phyloP scores from a whole-genome alignment of 2,888 invertebrate genomes.

The Aporophyla nigra region DNA sequence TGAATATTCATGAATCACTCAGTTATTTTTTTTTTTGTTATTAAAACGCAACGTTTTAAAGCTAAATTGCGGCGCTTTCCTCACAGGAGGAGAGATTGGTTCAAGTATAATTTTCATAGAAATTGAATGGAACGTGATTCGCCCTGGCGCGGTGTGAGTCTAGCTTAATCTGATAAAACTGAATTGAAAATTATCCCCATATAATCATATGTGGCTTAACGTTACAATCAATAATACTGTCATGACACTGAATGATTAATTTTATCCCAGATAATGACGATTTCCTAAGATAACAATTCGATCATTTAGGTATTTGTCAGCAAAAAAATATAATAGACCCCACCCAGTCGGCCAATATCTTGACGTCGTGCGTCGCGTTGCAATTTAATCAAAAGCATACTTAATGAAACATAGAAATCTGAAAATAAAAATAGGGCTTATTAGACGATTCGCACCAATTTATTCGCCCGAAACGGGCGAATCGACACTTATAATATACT shows the following conservation, averaged over 20 bases:
- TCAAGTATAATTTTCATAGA: neutral
- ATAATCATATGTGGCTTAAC: conserved; percentile 10
- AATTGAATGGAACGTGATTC: neutral
- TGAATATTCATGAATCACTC: neutral
- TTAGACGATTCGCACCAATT: too few species aligned
- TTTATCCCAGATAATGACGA: conserved; percentile 18
- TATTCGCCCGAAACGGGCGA: too few species aligned
- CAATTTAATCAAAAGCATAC: neutral
- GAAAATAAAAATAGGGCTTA: neutral
- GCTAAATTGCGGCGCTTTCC: neutral
- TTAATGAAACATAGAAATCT: neutral
- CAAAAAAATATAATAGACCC: conserved; percentile 5
- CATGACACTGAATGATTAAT: conserved; percentile 40
- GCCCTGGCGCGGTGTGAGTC: too few species aligned
- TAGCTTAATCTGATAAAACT: conserved; percentile 17
- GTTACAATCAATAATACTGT: conserved; percentile 20
- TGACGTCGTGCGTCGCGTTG: neutral
- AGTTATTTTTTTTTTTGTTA: neutral
- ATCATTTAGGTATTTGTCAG: neutral
- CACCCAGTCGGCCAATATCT: neutral
- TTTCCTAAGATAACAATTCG: conserved; percentile 12
- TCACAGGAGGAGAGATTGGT: too few species aligned
- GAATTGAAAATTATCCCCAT: conserved; percentile 7
- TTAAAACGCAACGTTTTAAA: neutral
- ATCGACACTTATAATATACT: too few species aligned